Conservation (phyloP, 2,113 vertebrate species). For the Morone chrysops region DNA sequence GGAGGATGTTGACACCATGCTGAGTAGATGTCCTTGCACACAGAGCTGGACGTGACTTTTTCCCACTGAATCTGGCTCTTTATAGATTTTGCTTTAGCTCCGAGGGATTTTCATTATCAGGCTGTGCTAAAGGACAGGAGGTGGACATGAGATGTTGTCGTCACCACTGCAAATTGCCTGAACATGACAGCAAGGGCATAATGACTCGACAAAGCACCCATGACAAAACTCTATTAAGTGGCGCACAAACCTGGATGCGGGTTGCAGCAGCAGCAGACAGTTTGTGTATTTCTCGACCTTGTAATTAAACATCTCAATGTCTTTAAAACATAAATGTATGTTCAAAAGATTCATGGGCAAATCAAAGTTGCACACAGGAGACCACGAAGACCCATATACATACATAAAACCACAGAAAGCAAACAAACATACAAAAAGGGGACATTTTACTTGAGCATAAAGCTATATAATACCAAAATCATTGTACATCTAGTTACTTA, state of each 20-base stretch:
- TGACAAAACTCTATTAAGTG: slow-evolving; percentile 42
- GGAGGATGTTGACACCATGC: slow-evolving; percentile 41
- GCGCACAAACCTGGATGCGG: slow-evolving; percentile 54
- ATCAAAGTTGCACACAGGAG: slow-evolving; percentile 65
- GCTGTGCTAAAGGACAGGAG: slow-evolving; percentile 54
- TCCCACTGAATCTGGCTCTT: slow-evolving; percentile 48
- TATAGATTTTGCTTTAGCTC: slow-evolving; percentile 64
- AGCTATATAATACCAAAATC: slow-evolving; percentile 31
- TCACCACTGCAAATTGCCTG: slow-evolving; percentile 53
- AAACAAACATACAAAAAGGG: slow-evolving; percentile 47
- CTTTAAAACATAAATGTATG: slow-evolving; percentile 53
- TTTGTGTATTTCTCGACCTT: slow-evolving; percentile 21
- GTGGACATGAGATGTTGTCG: slow-evolving; percentile 57
- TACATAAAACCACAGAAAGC: slow-evolving; percentile 52
- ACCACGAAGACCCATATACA: slow-evolving; percentile 56
- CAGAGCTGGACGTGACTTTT: slow-evolving; percentile 52
- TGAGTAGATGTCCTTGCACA: slow-evolving; percentile 58
- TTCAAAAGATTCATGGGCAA: slow-evolving; percentile 66
- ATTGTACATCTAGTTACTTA: slow-evolving; percentile 1
- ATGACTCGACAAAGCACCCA: slow-evolving; percentile 52
- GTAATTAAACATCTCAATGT: slow-evolving; percentile 25
- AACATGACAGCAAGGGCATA: slow-evolving; percentile 48
- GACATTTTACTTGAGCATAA: slow-evolving; percentile 25
- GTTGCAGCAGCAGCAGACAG: slow-evolving; percentile 70
- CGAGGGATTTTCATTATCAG: slow-evolving; percentile 61